Percentiles rank a stretch among this genome's conserved stretches.
These are phyloP conservation scores for Mythimna albipuncta DNA, from an alignment of 2,888 invertebrate species.

Conservation along the genomic window DNA sequence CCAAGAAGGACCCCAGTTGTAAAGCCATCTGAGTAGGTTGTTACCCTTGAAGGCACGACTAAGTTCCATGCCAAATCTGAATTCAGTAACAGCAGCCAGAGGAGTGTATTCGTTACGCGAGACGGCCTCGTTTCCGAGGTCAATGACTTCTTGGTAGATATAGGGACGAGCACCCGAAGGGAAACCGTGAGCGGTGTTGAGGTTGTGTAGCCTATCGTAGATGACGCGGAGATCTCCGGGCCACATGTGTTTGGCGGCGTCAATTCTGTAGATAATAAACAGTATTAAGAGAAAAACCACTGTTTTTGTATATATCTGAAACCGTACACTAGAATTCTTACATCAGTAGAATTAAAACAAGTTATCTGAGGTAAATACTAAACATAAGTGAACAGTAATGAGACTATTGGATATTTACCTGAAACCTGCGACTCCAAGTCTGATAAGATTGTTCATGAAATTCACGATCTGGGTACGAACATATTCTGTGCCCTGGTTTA, in stretches of 20 bases:
- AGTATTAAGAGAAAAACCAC: not conserved
- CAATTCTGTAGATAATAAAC: conserved; percentile 87
- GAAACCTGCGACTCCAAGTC: conserved; percentile 96
- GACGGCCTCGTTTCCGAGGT: conserved; percentile 90
- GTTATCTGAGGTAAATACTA: not conserved
- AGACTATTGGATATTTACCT: conserved; percentile 78
- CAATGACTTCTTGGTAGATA: conserved; percentile 95
- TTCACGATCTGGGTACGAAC: conserved; percentile 92
- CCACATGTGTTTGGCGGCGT: conserved; percentile 95
- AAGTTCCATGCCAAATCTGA: conserved; percentile 88
- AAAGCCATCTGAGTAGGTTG: conserved; percentile 92
- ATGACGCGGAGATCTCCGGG: conserved; percentile 93
- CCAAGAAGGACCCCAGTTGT: conserved; percentile 93
- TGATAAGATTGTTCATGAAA: conserved; percentile 92
- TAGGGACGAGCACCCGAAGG: conserved; percentile 92
- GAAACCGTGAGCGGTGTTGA: conserved; percentile 93
- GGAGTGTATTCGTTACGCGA: conserved; percentile 88
- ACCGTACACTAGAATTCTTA: not conserved
- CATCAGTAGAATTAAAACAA: not conserved
- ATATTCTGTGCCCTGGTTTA: conserved; percentile 91
- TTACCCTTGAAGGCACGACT: conserved; percentile 85
- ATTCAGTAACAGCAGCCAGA: conserved; percentile 93
- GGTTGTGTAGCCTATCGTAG: conserved; percentile 90
- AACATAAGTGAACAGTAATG: not conserved
- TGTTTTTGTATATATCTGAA: not conserved